Evolutionary conservation across 2,888 invertebrate species (phyloP).

Genomic region (Ochropleura leucogaster): DNA sequence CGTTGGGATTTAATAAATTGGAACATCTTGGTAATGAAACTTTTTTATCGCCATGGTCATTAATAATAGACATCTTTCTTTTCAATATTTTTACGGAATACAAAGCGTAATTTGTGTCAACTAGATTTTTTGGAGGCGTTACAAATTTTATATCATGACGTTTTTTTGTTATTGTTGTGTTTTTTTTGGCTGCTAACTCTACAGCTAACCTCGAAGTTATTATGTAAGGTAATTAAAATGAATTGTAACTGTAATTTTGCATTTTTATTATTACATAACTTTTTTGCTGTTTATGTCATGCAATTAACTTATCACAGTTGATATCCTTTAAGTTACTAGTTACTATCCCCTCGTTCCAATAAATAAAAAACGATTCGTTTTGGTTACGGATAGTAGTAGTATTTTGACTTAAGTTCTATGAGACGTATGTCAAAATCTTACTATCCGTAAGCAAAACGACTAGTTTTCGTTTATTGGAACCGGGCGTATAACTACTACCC

Average conservation of each 20-base stretch:
- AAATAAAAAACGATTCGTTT: no score
- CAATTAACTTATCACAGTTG: background rate
- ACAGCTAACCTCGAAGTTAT: background rate
- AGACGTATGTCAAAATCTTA: no score
- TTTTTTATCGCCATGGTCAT: slow-evolving; percentile 25
- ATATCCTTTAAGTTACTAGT: background rate
- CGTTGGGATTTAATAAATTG: slow-evolving; percentile 45
- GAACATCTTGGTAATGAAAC: slow-evolving; percentile 28
- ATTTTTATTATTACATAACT: background rate
- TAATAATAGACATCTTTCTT: slow-evolving; percentile 33
- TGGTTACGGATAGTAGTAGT: no score
- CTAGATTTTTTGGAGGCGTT: slow-evolving; percentile 38
- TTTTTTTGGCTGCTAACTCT: slow-evolving; percentile 27
- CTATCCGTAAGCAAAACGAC: no score
- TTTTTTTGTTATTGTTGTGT: slow-evolving; percentile 8
- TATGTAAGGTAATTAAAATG: background rate
- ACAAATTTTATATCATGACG: slow-evolving; percentile 30
- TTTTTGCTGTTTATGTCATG: background rate
- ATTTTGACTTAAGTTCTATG: no score
- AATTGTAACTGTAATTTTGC: background rate
- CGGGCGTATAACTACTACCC: no score
- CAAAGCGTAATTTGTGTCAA: slow-evolving; percentile 35
- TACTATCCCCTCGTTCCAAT: no score
- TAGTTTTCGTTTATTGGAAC: no score
- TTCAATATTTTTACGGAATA: slow-evolving; percentile 35